Evolutionary conservation across 2,113 vertebrate genomes (phyloP), one percentile per base, ranked within the genome.

Genomic region (Diphyllodes magnificus): DNA sequence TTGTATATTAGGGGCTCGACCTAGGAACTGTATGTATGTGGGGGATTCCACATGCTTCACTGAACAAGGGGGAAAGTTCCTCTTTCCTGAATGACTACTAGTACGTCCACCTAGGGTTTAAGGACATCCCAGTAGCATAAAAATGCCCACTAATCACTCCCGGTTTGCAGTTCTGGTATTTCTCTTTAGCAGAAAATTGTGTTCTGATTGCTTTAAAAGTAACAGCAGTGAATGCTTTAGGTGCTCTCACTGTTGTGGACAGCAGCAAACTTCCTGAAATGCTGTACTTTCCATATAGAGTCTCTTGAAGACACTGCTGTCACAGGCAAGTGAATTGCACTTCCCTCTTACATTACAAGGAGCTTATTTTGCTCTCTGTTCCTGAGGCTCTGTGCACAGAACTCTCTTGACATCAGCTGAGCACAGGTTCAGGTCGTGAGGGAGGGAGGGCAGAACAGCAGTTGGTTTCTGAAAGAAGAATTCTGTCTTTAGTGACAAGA

Each of bases 271-370:
- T 85, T 92, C 7, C 19, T 82, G 84, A 84, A 87, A 90, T 82
- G 65, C 69, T 83, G 4, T 33, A 16, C 59, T 90, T 95, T 49
- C 76, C 88, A 90, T 86, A 86, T 90, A 56, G 39, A 76, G 68
- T 66, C 66, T 65, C 71, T 47, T 88, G 87, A 92, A 95, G 85
- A 82, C 75, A 51, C 54, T 33, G 70, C 88, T 91, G 86, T 90
- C 92, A 63, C 79, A 86, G 79, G 71, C 85, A 95, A 90, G 64
- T 81, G 81, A 78, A 40, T 79, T 91, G 94, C 70, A 91, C 94
- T 95, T 94, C 88, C 87, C 93, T 96, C 94, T 93, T 83, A 45
- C 37, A 42, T 86, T 94, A 2, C 85, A 68, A 59, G 76, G 70
- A 87, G 72, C 69, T 40, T 57, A 1, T 83, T 96, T 92, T 91